Percentiles rank a stretch among this genome's conserved stretches.
phyloP scores from a whole-genome alignment of 2,113 vertebrate genomes.

The Coturnix japonica region DNA sequence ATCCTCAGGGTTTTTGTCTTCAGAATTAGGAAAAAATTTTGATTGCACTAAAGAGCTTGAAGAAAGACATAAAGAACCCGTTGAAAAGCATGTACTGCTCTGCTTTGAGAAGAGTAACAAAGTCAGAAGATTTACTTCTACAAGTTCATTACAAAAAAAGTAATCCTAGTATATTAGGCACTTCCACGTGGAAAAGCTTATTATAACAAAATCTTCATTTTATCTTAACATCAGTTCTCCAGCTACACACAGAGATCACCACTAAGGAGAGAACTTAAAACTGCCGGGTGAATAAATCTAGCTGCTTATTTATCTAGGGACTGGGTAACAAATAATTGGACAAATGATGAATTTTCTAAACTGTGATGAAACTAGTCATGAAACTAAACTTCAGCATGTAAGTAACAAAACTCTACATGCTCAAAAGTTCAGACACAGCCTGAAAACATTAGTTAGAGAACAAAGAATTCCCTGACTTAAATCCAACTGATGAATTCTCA shows the following conservation, averaged over 20 bases:
- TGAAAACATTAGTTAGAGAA: background rate
- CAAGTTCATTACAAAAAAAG: background rate
- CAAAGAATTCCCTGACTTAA: background rate
- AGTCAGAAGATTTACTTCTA: background rate
- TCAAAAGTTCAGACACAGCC: background rate
- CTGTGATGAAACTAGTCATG: background rate
- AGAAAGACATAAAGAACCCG: background rate
- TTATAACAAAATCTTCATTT: background rate
- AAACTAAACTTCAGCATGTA: background rate
- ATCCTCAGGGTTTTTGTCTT: conserved; percentile 97
- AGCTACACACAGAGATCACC: background rate
- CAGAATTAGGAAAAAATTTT: conserved; percentile 92
- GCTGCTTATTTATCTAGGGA: background rate
- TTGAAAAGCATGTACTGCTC: background rate
- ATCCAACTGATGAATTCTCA: background rate
- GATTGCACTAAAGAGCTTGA: conserved; percentile 93
- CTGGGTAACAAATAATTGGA: background rate
- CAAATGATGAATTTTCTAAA: background rate
- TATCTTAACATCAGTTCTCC: background rate
- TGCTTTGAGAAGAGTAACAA: background rate
- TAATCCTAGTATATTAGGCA: background rate
- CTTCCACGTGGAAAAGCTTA: background rate
- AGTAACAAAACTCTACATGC: background rate
- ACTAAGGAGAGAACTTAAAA: background rate
- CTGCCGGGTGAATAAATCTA: no score